Evolutionary conservation across 2,888 invertebrate species (phyloP), one percentile per base, ranked within the genome.

Genomic region (Pandemis corylana): DNA sequence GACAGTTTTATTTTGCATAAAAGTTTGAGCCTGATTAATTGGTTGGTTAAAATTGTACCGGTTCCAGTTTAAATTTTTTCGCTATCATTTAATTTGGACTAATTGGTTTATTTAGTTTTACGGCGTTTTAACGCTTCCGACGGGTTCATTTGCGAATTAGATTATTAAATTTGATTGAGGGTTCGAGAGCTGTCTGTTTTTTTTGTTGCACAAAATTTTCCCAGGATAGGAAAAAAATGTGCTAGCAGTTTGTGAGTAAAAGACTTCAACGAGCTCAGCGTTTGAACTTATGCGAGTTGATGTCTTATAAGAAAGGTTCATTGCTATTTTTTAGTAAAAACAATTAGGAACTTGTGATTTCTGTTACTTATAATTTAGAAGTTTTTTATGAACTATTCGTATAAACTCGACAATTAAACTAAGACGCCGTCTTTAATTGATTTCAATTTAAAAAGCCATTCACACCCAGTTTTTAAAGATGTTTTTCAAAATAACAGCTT

Each of bases 1-100:
- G 49, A 49, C 67, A 20, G 67, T 72, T 72, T 62, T 51, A 51
- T 72, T 72, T 53, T 42, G n/a, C 49, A 61, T 63, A 15, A 72
- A 68, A 36, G 10, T 46, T 15, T 9, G 62, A 51, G 15, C 12
- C 20, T 61, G 69, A 74, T 69, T 65, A 12, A 64, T 65, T 59
- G 46, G 46, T 42, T 49, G 53, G 36, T 36, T 64, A 64, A 44
- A 61, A 28, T 63, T 5, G n/a, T 28, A 72, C 68, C 53, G 68
- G 62, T 62, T 71, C 41, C n/a, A 9, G 51, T 42, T 9, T 28
- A 53, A 64, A 10, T 42, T 41, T n/a, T 20, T 49, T 28, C 46
- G 6, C 7, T 49, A 20, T 15, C 36, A 49, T 51, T 46, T n/a
- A 15, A 62, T 69, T 36, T 15, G 36, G 28, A 36, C 7, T 71